Evolutionary conservation across 2,113 vertebrate species (phyloP), one percentile per base, ranked within the genome.

Genomic region (Colinus virginianus): DNA sequence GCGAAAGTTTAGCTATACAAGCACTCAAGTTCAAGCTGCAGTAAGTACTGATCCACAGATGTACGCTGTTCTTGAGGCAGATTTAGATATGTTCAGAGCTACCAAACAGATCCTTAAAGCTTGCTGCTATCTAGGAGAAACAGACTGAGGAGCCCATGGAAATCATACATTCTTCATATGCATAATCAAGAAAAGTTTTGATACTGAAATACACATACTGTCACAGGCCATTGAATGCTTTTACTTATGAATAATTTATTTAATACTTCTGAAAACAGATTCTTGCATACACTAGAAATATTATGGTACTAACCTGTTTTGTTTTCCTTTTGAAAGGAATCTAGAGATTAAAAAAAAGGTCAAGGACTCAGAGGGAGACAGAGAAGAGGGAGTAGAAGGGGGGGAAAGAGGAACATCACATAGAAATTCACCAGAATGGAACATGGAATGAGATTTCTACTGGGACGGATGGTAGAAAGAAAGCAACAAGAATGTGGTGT

Each of bases 1-100:
- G 98, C 2, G 98, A 99, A 95, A 98, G 98, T 90, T 96, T 99
- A 71, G 98, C 98, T 13, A 97, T 98, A 63, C 98, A 99, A 96
- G 98, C 98, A 21, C 93, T 98, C 90, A 98, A 98, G 87, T 99
- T 99, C 95, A 98, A 98, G 81, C 97, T 99, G 63, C 98, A 98
- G 98, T 99, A 98, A 98, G 98, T 97, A 84, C 78, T 68, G 77
- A 86, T 76, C 55, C 25, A 46, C 45, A 72, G 67, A 14, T 86
- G 22, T 72, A 64, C 83, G 17, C 1, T 69, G 9, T 42, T 23
- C 77, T 91, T 88, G 43, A 58, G 36, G 53, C 38, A 46, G 36
- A 69, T 86, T 32, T 18, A 82, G 91, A 81, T 87, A 34, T 17
- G 87, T 40, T 77, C 26, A 71, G 61, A 91, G 17, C 30, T 58